Percentiles rank a stretch among this genome's conserved stretches.
phyloP scores from a whole-genome alignment of 2,797 vertebrate species.

The Neostethus bicornis region DNA sequence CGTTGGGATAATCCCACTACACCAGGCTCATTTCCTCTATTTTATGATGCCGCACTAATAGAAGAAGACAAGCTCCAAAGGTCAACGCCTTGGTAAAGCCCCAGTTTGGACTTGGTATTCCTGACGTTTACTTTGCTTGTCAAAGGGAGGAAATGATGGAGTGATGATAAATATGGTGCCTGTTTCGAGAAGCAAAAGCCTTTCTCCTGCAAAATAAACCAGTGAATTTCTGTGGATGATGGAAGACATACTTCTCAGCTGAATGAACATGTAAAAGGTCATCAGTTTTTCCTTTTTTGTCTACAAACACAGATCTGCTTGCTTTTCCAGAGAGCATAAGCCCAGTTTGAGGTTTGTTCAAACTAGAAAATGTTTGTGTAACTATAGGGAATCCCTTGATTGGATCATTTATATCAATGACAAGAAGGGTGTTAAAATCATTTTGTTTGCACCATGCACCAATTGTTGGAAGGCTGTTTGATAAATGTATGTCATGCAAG shows the following conservation, averaged over 20 bases:
- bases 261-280: slow-evolving; percentile 70
- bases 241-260: slow-evolving; percentile 75
- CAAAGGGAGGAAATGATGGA: slow-evolving; percentile 74
- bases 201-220: slow-evolving; percentile 76
- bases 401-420: slow-evolving; percentile 76
- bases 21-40: slow-evolving; percentile 21
- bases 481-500: slow-evolving; percentile 38
- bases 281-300: slow-evolving; percentile 51
- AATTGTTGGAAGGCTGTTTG: slow-evolving; percentile 63
- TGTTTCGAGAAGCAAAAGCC: slow-evolving; percentile 72
- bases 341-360: slow-evolving; percentile 74
- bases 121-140: slow-evolving; percentile 72
- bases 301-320: slow-evolving; percentile 59
- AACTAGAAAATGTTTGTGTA: slow-evolving; percentile 69
- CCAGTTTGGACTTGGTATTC: slow-evolving; percentile 59
- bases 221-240: slow-evolving; percentile 53
- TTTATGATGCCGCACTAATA: slow-evolving; percentile 41
- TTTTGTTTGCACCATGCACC: slow-evolving; percentile 76
- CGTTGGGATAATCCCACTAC: slow-evolving; percentile 37
- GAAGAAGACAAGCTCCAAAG: slow-evolving; percentile 57
- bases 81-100: slow-evolving; percentile 54
- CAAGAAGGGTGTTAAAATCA: slow-evolving; percentile 75
- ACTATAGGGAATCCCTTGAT: slow-evolving; percentile 69
- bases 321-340: slow-evolving; percentile 52
- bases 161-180: slow-evolving; percentile 72